These are phyloP conservation scores for Cosmia trapezina DNA, from an alignment of 2,888 invertebrate species.

Conservation along the genomic window DNA sequence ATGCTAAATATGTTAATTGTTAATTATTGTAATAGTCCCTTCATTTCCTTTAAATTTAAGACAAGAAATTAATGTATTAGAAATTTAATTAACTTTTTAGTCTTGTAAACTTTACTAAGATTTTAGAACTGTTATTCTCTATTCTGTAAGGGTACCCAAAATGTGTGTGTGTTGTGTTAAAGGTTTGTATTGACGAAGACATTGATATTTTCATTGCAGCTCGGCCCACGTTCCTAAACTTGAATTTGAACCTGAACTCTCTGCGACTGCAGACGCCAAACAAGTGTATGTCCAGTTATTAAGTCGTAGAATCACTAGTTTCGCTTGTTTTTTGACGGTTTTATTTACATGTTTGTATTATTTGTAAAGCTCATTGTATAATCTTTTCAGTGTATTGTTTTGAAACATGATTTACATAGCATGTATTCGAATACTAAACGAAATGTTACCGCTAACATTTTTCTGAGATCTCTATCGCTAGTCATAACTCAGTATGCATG, in stretches of 20 bases:
- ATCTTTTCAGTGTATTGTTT: slow-evolving; percentile 65
- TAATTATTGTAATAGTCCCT: not conserved
- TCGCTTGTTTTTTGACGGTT: slow-evolving; percentile 80
- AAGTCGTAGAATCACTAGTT: slow-evolving; percentile 85
- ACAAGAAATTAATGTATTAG: slow-evolving; percentile 12
- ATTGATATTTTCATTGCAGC: slow-evolving; percentile 94
- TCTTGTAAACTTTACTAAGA: slow-evolving; percentile 18
- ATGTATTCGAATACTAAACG: slow-evolving; percentile 31
- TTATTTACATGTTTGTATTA: slow-evolving; percentile 69
- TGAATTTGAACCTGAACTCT: slow-evolving; percentile 98
- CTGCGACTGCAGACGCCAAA: slow-evolving; percentile 96
- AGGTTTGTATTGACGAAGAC: slow-evolving; percentile 73
- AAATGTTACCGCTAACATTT: slow-evolving; percentile 22
- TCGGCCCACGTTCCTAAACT: slow-evolving; percentile 99
- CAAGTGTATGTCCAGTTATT: slow-evolving; percentile 94
- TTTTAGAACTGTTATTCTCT: slow-evolving; percentile 16
- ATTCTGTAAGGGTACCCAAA: slow-evolving; percentile 28
- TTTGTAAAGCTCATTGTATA: slow-evolving; percentile 68
- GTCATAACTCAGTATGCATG: slow-evolving; percentile 34
- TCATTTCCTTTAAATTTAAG: slow-evolving; percentile 29
- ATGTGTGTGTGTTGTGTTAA: slow-evolving; percentile 48
- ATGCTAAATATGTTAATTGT: slow-evolving; percentile 2
- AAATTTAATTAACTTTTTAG: slow-evolving; percentile 3
- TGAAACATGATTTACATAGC: slow-evolving; percentile 34
- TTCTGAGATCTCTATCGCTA: slow-evolving; percentile 6